Conservation (phyloP, 2,797 vertebrate genomes). For the Chloroceryle amazona region DNA sequence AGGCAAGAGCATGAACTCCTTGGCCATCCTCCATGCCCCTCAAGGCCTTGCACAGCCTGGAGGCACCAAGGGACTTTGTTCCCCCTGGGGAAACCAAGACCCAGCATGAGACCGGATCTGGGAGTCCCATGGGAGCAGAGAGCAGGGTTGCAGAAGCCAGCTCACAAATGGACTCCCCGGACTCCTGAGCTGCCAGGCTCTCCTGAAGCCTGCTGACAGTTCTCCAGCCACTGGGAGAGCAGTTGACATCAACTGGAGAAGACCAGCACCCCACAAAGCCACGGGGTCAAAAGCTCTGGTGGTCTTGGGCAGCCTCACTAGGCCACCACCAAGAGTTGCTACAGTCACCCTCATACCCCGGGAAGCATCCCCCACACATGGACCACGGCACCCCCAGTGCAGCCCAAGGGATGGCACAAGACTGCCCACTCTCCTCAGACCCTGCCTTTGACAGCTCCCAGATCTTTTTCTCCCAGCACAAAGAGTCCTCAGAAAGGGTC, state of each 20-base stretch:
- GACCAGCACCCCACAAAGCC: neutral
- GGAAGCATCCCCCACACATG: neutral
- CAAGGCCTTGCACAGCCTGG: neutral
- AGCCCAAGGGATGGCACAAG: neutral
- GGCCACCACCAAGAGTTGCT: neutral
- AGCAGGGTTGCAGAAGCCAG: neutral
- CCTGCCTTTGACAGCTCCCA: neutral
- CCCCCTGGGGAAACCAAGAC: neutral
- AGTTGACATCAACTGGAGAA: neutral
- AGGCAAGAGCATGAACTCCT: neutral
- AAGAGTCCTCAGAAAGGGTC: slow-evolving; percentile 8
- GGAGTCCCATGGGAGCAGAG: accelerated
- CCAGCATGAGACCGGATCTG: neutral
- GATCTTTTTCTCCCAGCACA: neutral
- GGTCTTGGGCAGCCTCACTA: neutral
- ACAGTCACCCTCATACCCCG: neutral
- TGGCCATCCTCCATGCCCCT: neutral
- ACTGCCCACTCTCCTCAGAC: neutral
- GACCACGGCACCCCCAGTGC: accelerated
- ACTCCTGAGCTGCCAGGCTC: accelerated
- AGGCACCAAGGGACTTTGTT: neutral
- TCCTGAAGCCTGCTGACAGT: accelerated
- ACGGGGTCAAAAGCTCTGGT: accelerated
- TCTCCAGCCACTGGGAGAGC: neutral
- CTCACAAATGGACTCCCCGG: neutral